phyloP scores from a whole-genome alignment of 1,140 invertebrate species.

The Eufriesea mexicana region DNA sequence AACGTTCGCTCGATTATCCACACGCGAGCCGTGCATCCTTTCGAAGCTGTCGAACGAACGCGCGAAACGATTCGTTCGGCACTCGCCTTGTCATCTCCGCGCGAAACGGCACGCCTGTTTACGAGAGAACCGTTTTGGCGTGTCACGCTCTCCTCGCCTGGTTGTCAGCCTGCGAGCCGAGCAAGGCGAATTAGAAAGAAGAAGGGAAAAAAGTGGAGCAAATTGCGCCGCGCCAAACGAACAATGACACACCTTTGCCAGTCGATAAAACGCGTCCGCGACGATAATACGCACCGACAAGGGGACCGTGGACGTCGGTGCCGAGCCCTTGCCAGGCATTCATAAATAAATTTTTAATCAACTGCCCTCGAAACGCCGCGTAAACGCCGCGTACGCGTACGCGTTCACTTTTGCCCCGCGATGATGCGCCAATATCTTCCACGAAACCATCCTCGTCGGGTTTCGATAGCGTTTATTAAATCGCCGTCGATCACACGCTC shows the following conservation, averaged over 20 bases:
- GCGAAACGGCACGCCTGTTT: constrained; percentile 56
- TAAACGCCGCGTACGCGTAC: constrained; percentile 3
- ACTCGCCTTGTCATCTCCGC: constrained; percentile 59
- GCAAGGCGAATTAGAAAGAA: constrained; percentile 47
- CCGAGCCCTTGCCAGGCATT: constrained; percentile 75
- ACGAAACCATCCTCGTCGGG: not conserved
- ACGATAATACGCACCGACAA: constrained; percentile 58
- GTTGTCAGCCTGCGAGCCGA: not conserved
- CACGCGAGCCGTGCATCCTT: constrained; percentile 9
- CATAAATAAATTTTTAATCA: constrained; percentile 77
- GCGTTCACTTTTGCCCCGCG: constrained; percentile 3
- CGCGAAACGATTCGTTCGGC: constrained; percentile 41
- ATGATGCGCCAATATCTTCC: not conserved
- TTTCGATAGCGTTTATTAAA: too few species aligned
- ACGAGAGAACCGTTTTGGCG: constrained; percentile 51
- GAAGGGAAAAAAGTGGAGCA: constrained; percentile 67
- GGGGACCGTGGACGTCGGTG: constrained; percentile 52
- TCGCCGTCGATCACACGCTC: too few species aligned
- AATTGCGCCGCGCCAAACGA: constrained; percentile 65
- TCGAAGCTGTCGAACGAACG: constrained; percentile 6
- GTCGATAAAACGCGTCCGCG: constrained; percentile 57
- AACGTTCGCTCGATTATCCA: constrained; percentile 10
- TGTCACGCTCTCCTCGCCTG: not conserved
- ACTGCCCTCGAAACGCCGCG: constrained; percentile 56
- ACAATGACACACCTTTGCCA: constrained; percentile 69